A percentile compares a stretch with the other conserved stretches of the same genome.
phyloP scores from a whole-genome alignment of 64 coral and sea anemone genomes.

The Exaiptasia diaphana region DNA sequence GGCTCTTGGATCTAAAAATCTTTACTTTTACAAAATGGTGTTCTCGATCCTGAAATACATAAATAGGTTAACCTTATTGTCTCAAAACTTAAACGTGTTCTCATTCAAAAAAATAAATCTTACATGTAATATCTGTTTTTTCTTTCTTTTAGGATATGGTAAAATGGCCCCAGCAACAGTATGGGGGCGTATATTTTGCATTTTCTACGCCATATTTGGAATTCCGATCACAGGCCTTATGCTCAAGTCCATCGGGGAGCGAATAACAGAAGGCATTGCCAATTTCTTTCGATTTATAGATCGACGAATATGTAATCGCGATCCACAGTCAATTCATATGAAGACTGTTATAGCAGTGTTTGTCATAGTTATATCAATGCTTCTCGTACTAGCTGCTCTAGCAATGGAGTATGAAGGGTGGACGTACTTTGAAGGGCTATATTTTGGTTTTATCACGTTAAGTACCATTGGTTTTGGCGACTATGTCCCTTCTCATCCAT shows the following conservation, averaged over 20 bases:
- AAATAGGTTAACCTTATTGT: no score
- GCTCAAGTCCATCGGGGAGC: conserved; percentile 87
- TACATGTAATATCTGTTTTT: not conserved
- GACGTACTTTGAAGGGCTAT: conserved; percentile 95
- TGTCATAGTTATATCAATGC: conserved; percentile 76
- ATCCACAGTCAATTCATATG: conserved; percentile 64
- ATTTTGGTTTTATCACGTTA: conserved; percentile 96
- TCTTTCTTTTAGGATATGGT: conserved; percentile 66
- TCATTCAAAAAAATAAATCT: no score
- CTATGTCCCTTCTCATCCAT: conserved; percentile 81
- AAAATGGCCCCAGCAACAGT: conserved; percentile 83
- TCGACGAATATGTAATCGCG: conserved; percentile 58
- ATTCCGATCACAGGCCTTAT: conserved; percentile 93
- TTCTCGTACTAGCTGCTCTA: conserved; percentile 68
- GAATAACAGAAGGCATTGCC: conserved; percentile 81
- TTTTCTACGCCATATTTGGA: conserved; percentile 97
- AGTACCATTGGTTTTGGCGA: conserved; percentile 97
- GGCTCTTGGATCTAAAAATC: no score
- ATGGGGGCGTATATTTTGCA: conserved; percentile 93
- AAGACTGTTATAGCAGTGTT: conserved; percentile 83
- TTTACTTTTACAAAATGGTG: no score
- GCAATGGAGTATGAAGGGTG: conserved; percentile 82
- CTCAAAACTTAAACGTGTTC: no score
- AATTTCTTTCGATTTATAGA: conserved; percentile 72
- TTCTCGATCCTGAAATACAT: no score